Conservation (phyloP, 2,888 invertebrate genomes). For the Eupelmus urozonus region DNA sequence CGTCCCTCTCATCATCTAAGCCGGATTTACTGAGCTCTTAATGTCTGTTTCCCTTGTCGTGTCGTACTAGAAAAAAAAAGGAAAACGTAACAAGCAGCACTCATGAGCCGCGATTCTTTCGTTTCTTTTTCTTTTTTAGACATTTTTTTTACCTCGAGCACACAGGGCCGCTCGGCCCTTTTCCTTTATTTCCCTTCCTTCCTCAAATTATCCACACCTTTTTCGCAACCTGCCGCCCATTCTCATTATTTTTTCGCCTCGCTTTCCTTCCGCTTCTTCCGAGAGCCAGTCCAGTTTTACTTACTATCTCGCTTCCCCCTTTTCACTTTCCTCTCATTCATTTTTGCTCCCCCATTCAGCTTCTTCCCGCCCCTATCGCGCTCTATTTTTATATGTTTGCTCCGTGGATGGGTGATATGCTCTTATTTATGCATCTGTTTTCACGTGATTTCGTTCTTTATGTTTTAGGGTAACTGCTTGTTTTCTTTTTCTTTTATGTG, state of each 20-base stretch:
- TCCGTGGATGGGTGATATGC: background rate
- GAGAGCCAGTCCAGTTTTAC: constrained; percentile 43
- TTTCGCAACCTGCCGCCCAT: constrained; percentile 18
- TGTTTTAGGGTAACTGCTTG: background rate
- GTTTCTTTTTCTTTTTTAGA: constrained; percentile 24
- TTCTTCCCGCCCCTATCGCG: background rate
- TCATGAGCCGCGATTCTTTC: constrained; percentile 19
- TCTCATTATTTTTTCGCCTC: constrained; percentile 57
- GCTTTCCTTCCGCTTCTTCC: constrained; percentile 29
- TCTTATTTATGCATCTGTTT: background rate
- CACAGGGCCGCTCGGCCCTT: background rate
- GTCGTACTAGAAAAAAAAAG: background rate
- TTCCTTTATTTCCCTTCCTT: constrained; percentile 8
- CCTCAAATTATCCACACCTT: constrained; percentile 44
- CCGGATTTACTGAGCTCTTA: background rate
- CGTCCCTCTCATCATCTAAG: background rate
- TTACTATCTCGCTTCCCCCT: constrained; percentile 13
- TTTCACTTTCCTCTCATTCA: constrained; percentile 44
- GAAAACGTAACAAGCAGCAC: constrained; percentile 38
- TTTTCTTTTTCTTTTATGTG: background rate
- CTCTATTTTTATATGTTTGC: constrained; percentile 11
- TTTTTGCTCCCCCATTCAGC: background rate
- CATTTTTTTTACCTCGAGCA: constrained; percentile 3
- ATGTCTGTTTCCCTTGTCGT: background rate
- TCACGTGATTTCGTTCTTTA: too few relatives aligned